Evolutionary conservation across 2,888 invertebrate genomes (phyloP), one percentile per base, ranked within the genome.

Genomic region (Thymelicus sylvestris): DNA sequence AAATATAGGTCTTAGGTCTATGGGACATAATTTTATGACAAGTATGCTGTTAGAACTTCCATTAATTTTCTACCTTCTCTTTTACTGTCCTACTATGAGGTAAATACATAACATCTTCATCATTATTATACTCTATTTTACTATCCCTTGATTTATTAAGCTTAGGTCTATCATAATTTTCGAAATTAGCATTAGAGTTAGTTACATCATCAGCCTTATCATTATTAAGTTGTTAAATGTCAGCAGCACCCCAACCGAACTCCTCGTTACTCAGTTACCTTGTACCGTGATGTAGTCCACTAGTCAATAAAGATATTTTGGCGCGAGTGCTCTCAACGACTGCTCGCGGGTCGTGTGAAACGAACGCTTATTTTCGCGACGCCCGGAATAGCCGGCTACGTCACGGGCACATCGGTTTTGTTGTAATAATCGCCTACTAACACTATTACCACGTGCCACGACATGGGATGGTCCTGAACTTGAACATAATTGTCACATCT

Each of bases 291-390:
- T 52, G 2, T 31, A 57, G 59, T 15, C 48, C 50, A 41, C 64
- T 39, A 38, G 48, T 70, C 24, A 70, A 70, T 60, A 70, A 72
- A 74, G 66, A 72, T 74, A 73, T 75, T 74, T 75, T 72, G 74
- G 73, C 73, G 66, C 72, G 76, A 44, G 74, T 65, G 66, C 68
- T 44, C 72, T 66, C 68, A 50, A 60, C 72, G 71, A 75, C 74
- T 52, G 77, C 76, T 62, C 68, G 71, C 74, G 80, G 81, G 86
- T 84, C 86, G 87, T 87, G 87, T 86, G 86, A 77, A 86, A 88
- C 83, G 55, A 78, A 78, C 75, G 73, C 81, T 83, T 87, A 88
- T 88, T 87, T 88, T 81, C 81, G 83, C 83, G 81, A 72, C 76
- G 72, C 74, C 84, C 77, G 80, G 85, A 87, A 88, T 89, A 87